These are phyloP conservation scores for Percina caprodes DNA, from an alignment of 2,113 vertebrate species.

Conservation along the genomic window DNA sequence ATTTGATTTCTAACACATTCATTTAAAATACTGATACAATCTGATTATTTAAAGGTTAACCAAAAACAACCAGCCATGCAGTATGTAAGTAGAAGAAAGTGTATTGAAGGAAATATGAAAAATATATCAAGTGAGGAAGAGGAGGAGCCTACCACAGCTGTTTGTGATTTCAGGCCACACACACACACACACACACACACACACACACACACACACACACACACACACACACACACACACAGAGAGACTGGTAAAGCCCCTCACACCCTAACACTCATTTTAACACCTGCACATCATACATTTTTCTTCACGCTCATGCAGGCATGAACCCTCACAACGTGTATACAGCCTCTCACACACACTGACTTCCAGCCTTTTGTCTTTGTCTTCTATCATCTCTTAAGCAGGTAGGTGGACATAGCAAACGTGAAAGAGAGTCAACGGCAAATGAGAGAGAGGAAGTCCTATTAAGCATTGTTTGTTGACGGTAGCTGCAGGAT, in stretches of 20 bases:
- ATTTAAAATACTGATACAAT: neutral
- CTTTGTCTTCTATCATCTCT: slow-evolving; percentile 61
- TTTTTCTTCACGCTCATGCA: slow-evolving; percentile 41
- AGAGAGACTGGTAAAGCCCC: slow-evolving; percentile 46
- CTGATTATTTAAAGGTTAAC: neutral
- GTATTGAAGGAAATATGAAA: neutral
- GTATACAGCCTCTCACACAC: slow-evolving; percentile 19
- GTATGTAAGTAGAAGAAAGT: neutral
- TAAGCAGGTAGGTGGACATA: slow-evolving; percentile 59
- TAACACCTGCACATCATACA: slow-evolving; percentile 46
- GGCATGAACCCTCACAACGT: slow-evolving; percentile 13
- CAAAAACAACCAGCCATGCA: neutral
- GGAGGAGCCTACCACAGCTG: slow-evolving; percentile 29
- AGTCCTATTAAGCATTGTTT: slow-evolving; percentile 24
- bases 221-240: neutral
- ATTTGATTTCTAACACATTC: neutral
- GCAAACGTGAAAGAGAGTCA: slow-evolving; percentile 41
- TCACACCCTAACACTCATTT: slow-evolving; percentile 15
- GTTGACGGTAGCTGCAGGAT: slow-evolving; percentile 34
- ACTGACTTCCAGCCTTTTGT: slow-evolving; percentile 58
- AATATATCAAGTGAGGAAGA: neutral
- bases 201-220: slow-evolving; percentile 25
- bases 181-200: slow-evolving; percentile 34
- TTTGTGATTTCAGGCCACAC: slow-evolving; percentile 44
- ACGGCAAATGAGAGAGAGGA: slow-evolving; percentile 33